Base-by-base conservation (phyloP, 1,140 invertebrate species). In the Drosophila baimaii region DNA sequence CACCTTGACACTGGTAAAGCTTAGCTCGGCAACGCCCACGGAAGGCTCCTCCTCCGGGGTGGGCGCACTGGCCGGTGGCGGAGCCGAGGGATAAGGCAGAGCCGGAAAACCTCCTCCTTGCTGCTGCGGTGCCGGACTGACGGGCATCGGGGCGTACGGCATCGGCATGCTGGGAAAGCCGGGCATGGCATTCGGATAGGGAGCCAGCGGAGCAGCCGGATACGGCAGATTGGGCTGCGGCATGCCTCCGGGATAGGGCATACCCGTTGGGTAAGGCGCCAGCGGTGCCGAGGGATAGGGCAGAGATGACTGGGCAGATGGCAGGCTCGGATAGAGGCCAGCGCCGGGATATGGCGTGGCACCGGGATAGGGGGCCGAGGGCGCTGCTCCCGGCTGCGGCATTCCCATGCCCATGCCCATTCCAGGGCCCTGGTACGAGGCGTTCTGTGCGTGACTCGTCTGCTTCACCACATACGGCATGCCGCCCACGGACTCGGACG, bases 1-100 rank as follows among this genome's bases (percentile, higher is more conserved):
- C 58, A 91, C 89, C 43, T 91, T 91, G n/a, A 91, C 81, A 27
- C 84, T 89, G 44, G 84, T 86, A n/a, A 91, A 91, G 25, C 81
- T 83, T 37, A 91, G 39, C 66, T 91, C 89, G 7, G 79, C 65
- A 0, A 91, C 51, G 44, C 89, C 89, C 27, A 91, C 84, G 2
- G 89, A 91, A 0, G 89, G 89, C 47, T 91, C 89, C 52, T 91
- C 89, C 52, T 82, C 89, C 7, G 35, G 58, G 0, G 76, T 59
- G 9, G 89, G 89, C 1, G 72, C 83, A 80, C 75, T 86, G 8
- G 75, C 62, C 39, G 58, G 62, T 8, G 80, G 73, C 15, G 77
- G 68, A 2, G 77, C 85, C 15, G 84, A 44, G 0, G 84, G 84
- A 37, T 59, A 56, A 0, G 84, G 84, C 47, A 89, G 47, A 6